These are phyloP conservation scores for Kryptolebias ocellatus DNA, from an alignment of 2,797 vertebrate genomes.

Conservation along the genomic window DNA sequence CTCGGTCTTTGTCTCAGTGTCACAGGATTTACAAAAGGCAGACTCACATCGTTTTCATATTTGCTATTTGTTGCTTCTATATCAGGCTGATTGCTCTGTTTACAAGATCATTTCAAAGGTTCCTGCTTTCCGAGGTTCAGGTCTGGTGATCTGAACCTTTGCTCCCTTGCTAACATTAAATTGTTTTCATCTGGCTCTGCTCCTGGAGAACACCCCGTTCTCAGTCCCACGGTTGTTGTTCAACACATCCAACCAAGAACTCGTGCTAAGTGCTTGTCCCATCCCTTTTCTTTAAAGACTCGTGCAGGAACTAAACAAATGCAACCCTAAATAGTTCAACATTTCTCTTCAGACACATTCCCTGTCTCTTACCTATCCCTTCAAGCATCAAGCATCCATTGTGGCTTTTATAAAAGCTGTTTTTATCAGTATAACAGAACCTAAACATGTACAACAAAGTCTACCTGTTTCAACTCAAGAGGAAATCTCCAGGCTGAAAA, in stretches of 20 bases:
- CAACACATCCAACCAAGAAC: background rate
- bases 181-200: slow-evolving; percentile 14
- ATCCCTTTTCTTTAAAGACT: slow-evolving; percentile 15
- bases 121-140: background rate
- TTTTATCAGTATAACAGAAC: background rate
- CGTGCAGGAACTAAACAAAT: slow-evolving; percentile 5
- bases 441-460: too few species aligned
- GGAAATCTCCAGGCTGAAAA: slow-evolving; percentile 1
- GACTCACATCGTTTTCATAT: background rate
- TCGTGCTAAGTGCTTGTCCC: slow-evolving; percentile 17
- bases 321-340: slow-evolving; percentile 8
- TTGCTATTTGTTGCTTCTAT: background rate
- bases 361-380: slow-evolving; percentile 1
- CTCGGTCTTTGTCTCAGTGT: background rate
- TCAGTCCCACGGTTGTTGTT: slow-evolving; percentile 23
- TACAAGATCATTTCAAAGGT: background rate
- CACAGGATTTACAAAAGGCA: background rate
- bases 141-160: background rate
- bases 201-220: slow-evolving; percentile 9
- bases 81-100: background rate
- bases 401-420: background rate
- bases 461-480: background rate
- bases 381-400: background rate
- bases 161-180: slow-evolving; percentile 19
- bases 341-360: background rate